Evolutionary conservation across 2,113 vertebrate species (phyloP), one percentile per base, ranked within the genome.

Genomic region (Parus major): DNA sequence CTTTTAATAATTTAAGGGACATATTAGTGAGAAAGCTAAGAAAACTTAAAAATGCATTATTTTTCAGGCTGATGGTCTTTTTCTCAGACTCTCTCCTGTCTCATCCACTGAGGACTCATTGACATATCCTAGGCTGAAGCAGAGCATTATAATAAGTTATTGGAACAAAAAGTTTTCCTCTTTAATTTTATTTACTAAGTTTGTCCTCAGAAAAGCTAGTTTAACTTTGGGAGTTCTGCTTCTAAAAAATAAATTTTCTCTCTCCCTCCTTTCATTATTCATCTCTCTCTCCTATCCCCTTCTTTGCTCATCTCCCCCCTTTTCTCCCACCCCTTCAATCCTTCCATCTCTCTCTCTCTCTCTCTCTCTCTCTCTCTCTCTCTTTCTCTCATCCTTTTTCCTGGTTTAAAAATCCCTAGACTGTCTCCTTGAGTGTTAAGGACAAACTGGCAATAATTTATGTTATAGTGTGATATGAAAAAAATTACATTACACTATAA

Each of bases 401-500:
- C 55, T 76, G 53, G 15, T 92, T 92, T 5, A 3, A 53, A 71
- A 89, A 96, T 56, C 90, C 75, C 91, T 97, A 95, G 92, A 95
- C 84, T 95, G 85, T 98, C 97, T 98, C 98, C 97, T 98, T 98
- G 97, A 98, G 75, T 95, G 90, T 94, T 39, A 97, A 97, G 97
- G 98, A 98, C 97, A 97, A 97, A 98, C 97, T 86, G 93, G 97
- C 95, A 97, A 97, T 98, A 97, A 98, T 98, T 98, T 98, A 98
- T 98, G 96, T 97, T 98, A 96, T 88, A 52, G 53, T 7, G 22
- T 96, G 94, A 97, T 97, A 97, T 94, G 94, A 97, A 97, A 98
- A 97, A 97, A 95, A 78, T 92, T 96, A 96, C 95, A 97, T 98
- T 97, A 96, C 93, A 77, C 97, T 97, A 97, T 98, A 98, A 98